Percentiles rank a stretch among this genome's conserved stretches.
phyloP scores from a whole-genome alignment of 2,797 vertebrate genomes.

The Nannoperca obscura region DNA sequence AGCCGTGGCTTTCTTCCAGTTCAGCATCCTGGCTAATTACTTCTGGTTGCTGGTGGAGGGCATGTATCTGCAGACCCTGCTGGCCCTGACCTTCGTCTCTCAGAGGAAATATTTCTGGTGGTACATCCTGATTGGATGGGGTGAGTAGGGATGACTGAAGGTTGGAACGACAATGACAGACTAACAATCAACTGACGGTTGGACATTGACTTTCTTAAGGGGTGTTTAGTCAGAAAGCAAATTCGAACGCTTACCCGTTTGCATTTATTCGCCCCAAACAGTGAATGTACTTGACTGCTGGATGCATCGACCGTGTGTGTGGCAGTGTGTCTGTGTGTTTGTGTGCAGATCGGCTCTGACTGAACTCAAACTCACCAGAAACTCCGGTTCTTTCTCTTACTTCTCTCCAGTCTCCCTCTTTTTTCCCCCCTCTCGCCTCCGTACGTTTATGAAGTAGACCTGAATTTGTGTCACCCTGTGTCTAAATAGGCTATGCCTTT shows the following conservation, averaged over 20 bases:
- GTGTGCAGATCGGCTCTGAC: background rate
- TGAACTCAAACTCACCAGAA: background rate
- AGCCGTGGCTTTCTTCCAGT: conserved; percentile 90
- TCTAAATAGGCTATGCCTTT: background rate
- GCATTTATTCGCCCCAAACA: too few species aligned
- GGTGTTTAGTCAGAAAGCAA: background rate
- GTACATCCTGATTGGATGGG: conserved; percentile 92
- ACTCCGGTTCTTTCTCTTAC: background rate
- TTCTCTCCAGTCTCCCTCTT: background rate
- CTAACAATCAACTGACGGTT: background rate
- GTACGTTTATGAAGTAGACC: background rate
- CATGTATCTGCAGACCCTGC: conserved; percentile 91
- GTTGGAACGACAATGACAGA: background rate
- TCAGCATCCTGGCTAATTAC: conserved; percentile 92
- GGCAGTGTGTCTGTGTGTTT: background rate
- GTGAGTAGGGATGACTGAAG: conserved; percentile 77
- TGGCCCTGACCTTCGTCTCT: conserved; percentile 90
- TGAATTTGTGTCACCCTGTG: background rate
- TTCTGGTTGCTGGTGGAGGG: conserved; percentile 94
- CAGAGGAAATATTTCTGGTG: conserved; percentile 93
- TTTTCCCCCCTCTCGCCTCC: too few species aligned
- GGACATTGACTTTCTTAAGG: background rate
- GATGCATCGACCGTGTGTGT: too few species aligned
- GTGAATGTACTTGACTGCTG: background rate
- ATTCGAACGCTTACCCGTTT: too few species aligned